A percentile compares a stretch with the other conserved stretches of the same genome.
These are phyloP conservation scores for Arion vulgaris DNA, from an alignment of 1,140 invertebrate species.

Conservation along the genomic window DNA sequence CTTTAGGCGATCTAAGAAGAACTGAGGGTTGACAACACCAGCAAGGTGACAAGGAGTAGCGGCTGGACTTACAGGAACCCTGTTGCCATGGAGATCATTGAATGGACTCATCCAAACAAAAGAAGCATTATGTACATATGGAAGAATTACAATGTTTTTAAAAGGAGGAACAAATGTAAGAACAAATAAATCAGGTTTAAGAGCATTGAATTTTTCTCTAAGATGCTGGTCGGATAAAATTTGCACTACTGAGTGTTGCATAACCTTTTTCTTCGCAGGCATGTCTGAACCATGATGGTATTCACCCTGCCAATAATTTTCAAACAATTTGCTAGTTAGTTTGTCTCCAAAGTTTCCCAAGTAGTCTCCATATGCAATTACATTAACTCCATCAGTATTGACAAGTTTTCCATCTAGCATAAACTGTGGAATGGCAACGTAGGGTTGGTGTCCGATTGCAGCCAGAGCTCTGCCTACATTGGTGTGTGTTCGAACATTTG, in stretches of 20 bases:
- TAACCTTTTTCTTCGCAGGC: not conserved
- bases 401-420: not conserved
- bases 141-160: constrained; percentile 34
- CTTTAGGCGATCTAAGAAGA: constrained; percentile 21
- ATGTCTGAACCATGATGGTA: not conserved
- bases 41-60: constrained; percentile 4
- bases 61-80: constrained; percentile 15
- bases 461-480: constrained; percentile 33
- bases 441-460: constrained; percentile 28
- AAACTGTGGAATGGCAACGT: constrained; percentile 4
- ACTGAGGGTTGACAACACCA: not conserved
- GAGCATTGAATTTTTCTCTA: not conserved
- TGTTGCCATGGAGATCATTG: not conserved
- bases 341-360: not conserved
- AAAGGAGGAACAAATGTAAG: constrained; percentile 1
- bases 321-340: not conserved
- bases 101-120: constrained; percentile 27
- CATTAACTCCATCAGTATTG: not conserved
- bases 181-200: constrained; percentile 33
- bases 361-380: constrained; percentile 17
- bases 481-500: constrained; percentile 25
- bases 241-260: not conserved
- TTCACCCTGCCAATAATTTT: not conserved
- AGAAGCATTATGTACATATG: constrained; percentile 42
- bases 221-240: constrained; percentile 24